These are phyloP conservation scores for Gymnogyps californianus DNA, from an alignment of 2,113 vertebrate genomes.

Conservation along the genomic window DNA sequence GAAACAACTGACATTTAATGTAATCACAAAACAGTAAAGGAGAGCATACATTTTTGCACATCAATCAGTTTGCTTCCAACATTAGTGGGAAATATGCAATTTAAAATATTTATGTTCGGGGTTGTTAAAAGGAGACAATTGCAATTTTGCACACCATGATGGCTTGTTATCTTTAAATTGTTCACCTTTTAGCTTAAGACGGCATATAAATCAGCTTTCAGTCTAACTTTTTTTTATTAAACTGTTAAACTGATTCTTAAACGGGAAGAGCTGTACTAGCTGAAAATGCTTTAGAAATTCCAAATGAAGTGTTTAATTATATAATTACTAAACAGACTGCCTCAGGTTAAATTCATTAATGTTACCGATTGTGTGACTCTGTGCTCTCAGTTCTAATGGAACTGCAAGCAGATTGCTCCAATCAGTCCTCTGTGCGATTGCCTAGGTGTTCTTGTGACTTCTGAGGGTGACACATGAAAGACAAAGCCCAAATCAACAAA, in stretches of 20 bases:
- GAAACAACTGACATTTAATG: slow-evolving; percentile 41
- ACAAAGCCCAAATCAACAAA: slow-evolving; percentile 91
- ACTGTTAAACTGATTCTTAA: slow-evolving; percentile 27
- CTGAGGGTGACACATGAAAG: slow-evolving; percentile 91
- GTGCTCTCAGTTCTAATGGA: slow-evolving; percentile 64
- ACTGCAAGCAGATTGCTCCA: slow-evolving; percentile 73
- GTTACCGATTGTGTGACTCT: slow-evolving; percentile 6
- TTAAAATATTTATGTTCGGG: slow-evolving; percentile 34
- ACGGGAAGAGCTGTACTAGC: neutral
- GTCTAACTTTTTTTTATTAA: neutral
- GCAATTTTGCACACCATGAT: neutral
- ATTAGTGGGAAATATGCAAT: slow-evolving; percentile 4
- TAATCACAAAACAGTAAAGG: slow-evolving; percentile 2
- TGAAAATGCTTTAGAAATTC: slow-evolving; percentile 49
- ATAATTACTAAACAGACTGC: slow-evolving; percentile 73
- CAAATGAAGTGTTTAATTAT: slow-evolving; percentile 75
- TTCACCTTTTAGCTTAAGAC: slow-evolving; percentile 37
- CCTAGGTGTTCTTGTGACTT: slow-evolving; percentile 89
- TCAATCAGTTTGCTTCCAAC: slow-evolving; percentile 1
- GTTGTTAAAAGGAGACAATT: slow-evolving; percentile 38
- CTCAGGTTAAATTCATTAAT: slow-evolving; percentile 74
- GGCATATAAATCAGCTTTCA: slow-evolving; percentile 1
- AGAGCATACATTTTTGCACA: neutral
- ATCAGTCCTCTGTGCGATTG: slow-evolving; percentile 80
- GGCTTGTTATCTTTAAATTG: slow-evolving; percentile 51